Percentiles rank a stretch among this genome's conserved stretches.
Conservation (phyloP, 2,888 invertebrate species). For the Arge pagana region DNA sequence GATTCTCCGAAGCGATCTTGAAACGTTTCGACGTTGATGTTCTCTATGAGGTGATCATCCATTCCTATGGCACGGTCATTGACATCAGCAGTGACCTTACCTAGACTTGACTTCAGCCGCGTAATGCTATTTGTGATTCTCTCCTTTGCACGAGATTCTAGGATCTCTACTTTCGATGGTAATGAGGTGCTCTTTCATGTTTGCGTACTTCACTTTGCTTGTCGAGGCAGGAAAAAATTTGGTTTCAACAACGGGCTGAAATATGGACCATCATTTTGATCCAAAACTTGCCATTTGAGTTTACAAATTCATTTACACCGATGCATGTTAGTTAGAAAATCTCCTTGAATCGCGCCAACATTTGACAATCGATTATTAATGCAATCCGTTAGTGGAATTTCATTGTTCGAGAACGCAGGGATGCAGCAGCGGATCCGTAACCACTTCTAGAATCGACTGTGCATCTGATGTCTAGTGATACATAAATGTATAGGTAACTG, state of each 20-base stretch:
- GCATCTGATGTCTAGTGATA: not conserved
- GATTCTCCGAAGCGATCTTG: not conserved
- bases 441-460: not conserved
- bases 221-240: not conserved
- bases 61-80: slow-evolving; percentile 1
- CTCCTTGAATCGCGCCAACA: slow-evolving; percentile 13
- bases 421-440: slow-evolving; percentile 3
- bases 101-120: not conserved
- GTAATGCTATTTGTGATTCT: not conserved
- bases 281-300: slow-evolving; percentile 15
- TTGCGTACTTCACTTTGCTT: not conserved
- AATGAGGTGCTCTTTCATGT: not conserved
- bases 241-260: slow-evolving; percentile 17
- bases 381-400: slow-evolving; percentile 7
- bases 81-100: slow-evolving; percentile 5
- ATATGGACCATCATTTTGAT: slow-evolving; percentile 23
- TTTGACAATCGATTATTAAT: slow-evolving; percentile 22
- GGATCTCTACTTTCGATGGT: slow-evolving; percentile 4
- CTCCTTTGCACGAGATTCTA: slow-evolving; percentile 3
- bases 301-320: slow-evolving; percentile 19
- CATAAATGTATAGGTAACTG: slow-evolving; percentile 2
- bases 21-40: slow-evolving; percentile 4
- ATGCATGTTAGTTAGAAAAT: slow-evolving; percentile 21
- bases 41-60: slow-evolving; percentile 2
- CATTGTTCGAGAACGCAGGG: not conserved